Base-by-base conservation (phyloP, 2,797 vertebrate species). In the Gallirallus australis region DNA sequence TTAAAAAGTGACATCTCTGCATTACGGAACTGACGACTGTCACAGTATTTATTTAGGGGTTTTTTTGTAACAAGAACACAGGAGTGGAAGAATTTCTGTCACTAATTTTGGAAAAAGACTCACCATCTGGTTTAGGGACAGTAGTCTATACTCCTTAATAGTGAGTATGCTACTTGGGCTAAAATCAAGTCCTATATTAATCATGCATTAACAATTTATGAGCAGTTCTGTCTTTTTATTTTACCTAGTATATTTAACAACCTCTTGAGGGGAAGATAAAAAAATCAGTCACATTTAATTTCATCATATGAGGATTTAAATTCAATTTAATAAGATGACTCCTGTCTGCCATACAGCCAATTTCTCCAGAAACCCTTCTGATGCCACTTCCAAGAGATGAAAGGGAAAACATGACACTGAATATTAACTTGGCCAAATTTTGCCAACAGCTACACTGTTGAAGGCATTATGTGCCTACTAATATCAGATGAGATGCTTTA, bases 101-200 rank as follows among this genome's bases (percentile, higher is more conserved):
- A 0, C 27, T 87, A 40, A 73, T 73, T 87, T 37, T 84, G 28
- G 13, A 68, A 87, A 48, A 94, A 31, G 5, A 61, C 48, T 77
- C 72, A 76, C 47, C 31, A 37, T 48, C 65, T 89, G 18, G 33
- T 91, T 94, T 75, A 59, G 33, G 37, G 82, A 84, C 18, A 91
- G 37, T 60, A 63, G 72, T 30, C 59, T 72, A 47, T 50, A 50
- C 8, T 86, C 19, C 20, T 84, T 82, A 69, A 75, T 7, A 82
- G 18, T 21, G 23, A 15, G 30, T 24, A 71, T 1, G 5, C 64
- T 33, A 60, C 52, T 25, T 82, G 48, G n/a, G 42, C 56, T 88
- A 73, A 94, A 89, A 96, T 86, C 12, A 76, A 94, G n/a, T 84
- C 56, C 53, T 80, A 56, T 66, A 76, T 10, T 80, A 92, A 95